Base-by-base conservation (phyloP, 2,888 invertebrate species). In the Reticulitermes lucifugus region DNA sequence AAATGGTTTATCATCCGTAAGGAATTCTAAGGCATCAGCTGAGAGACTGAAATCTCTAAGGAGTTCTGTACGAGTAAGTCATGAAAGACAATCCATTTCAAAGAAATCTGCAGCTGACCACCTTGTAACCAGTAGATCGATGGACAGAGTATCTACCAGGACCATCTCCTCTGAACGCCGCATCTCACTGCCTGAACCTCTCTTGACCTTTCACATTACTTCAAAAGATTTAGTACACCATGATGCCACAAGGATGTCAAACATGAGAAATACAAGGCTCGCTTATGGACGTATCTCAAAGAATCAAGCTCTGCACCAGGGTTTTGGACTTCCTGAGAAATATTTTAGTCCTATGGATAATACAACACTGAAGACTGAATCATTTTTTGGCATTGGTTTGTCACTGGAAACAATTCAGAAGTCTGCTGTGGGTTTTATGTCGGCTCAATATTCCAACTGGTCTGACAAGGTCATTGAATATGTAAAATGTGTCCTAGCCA, bases 311-410 rank as follows among this genome's bases (percentile, higher is more conserved):
- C 25, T 25, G n/a, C 7, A 65, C 9, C 65, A 65, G 65, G 25
- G 25, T 25, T 25, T 65, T 9, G 25, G 10, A 25, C n/a, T 65
- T 25, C n/a, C 65, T 65, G n/a, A 65, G 25, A 65, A 25, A 65
- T n/a, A 25, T n/a, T 65, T 65, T 25, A 25, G 4, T n/a, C 1
- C 65, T n/a, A 25, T 14, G 25, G 65, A 65, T 73, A 73, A 73
- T 21, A 41, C 41, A 73, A 73, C 73, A n/a, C 29, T 73, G 73
- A 73, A 73, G 73, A 73, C 73, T 73, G 73, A 73, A 73, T 73
- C 73, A 73, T 41, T 41, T 3, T 18, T 41, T 12, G 41, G 21
- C 14, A 41, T 6, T 41, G 41, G 73, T 29, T 73, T 73, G 73
- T 18, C 41, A 73, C 22, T 73, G 35, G 73, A 7, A 41, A 41